Percentiles rank a stretch among this genome's conserved stretches.
Evolutionary conservation across 2,113 vertebrate genomes (phyloP).

Genomic region (Ammospiza caudacuta): DNA sequence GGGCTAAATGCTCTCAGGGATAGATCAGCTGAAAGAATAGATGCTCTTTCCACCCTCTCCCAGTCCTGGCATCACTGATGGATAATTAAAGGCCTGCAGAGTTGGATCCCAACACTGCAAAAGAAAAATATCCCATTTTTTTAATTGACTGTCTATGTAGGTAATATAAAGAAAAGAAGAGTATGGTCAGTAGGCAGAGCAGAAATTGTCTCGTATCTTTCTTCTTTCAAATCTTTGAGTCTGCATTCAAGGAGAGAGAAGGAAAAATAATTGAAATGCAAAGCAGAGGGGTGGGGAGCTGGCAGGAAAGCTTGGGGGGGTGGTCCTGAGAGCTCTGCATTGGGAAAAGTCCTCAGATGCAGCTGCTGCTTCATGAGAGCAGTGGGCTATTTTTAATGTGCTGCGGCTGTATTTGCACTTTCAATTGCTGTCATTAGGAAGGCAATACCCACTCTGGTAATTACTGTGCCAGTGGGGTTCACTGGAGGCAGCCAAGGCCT

Average conservation of each 20-base stretch:
- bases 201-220: background rate
- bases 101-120: background rate
- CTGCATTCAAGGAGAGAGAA: background rate
- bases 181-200: background rate
- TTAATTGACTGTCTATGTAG: background rate
- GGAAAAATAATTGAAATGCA: slow-evolving; percentile 30
- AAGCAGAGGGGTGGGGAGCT: slow-evolving; percentile 5
- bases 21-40: background rate
- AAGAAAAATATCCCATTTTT: slow-evolving; percentile 20
- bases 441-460: slow-evolving; percentile 18
- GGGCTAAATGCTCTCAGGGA: background rate
- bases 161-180: background rate
- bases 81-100: slow-evolving; percentile 29
- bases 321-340: background rate
- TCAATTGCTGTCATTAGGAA: slow-evolving; percentile 62
- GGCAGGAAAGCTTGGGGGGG: background rate
- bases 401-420: slow-evolving; percentile 23
- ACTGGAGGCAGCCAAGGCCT: background rate
- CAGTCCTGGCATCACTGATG: background rate
- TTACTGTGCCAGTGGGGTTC: background rate
- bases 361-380: slow-evolving; percentile 54
- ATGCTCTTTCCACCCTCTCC: background rate
- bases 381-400: slow-evolving; percentile 53
- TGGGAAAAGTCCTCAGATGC: slow-evolving; percentile 51
- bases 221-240: slow-evolving; percentile 4